A percentile compares a stretch with the other conserved stretches of the same genome.
Evolutionary conservation across 2,797 vertebrate genomes (phyloP).

Genomic region (Pseudochirops cupreus): DNA sequence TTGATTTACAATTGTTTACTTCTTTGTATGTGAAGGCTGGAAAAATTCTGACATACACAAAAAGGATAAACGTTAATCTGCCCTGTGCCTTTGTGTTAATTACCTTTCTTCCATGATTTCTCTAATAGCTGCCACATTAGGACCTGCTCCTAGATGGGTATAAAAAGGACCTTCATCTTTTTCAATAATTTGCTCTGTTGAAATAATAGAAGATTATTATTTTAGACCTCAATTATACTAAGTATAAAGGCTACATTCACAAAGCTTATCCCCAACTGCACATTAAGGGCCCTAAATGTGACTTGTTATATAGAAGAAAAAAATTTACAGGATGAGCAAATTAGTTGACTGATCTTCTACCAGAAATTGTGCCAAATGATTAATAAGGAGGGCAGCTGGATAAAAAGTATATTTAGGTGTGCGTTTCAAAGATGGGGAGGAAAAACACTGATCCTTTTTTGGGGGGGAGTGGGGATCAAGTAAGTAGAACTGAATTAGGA

Average conservation of each 20-base stretch:
- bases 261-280: conserved; percentile 78
- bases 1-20: conserved; percentile 84
- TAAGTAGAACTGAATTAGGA: conserved; percentile 55
- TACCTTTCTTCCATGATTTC: conserved; percentile 98
- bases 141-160: conserved; percentile 98
- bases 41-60: conserved; percentile 84
- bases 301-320: conserved; percentile 43
- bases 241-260: conserved; percentile 82
- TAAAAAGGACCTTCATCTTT: conserved; percentile 99
- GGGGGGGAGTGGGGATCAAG: neutral
- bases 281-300: conserved; percentile 67
- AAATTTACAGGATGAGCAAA: conserved; percentile 66
- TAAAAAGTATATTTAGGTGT: conserved; percentile 60
- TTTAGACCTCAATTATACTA: conserved; percentile 82
- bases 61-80: conserved; percentile 84
- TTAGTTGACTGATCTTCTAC: conserved; percentile 51
- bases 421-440: conserved; percentile 63
- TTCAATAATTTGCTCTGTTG: conserved; percentile 98
- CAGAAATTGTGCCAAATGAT: conserved; percentile 68
- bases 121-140: conserved; percentile 95
- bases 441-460: conserved; percentile 59
- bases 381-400: conserved; percentile 48
- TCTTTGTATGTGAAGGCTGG: conserved; percentile 83
- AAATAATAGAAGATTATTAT: conserved; percentile 85
- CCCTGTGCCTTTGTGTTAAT: conserved; percentile 85